A percentile compares a stretch with the other conserved stretches of the same genome.
These are phyloP conservation scores for Bilobella aurantiaca DNA, from an alignment of 1,140 invertebrate genomes.

Conservation along the genomic window DNA sequence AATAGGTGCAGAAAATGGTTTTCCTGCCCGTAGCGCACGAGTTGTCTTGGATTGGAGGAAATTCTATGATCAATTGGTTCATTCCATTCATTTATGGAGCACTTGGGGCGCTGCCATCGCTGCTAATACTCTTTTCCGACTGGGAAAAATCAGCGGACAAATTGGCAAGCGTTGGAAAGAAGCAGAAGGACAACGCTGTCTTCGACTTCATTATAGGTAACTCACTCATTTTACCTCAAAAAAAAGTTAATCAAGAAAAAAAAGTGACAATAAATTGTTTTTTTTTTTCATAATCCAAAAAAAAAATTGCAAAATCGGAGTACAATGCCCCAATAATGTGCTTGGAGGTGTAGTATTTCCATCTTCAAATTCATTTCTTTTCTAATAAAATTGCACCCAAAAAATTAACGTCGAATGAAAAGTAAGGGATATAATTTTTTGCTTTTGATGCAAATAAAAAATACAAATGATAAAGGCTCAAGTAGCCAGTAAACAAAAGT, in stretches of 20 bases:
- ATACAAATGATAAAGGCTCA: no score
- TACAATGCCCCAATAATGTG: no score
- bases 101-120: slow-evolving; percentile 28
- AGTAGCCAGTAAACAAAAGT: no score
- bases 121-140: slow-evolving; percentile 28
- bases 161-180: not conserved
- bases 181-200: slow-evolving; percentile 12
- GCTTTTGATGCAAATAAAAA: no score
- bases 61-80: slow-evolving; percentile 22
- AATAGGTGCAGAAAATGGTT: slow-evolving; percentile 1
- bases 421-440: no score
- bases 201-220: slow-evolving; percentile 34
- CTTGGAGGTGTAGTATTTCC: no score
- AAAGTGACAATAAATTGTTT: not conserved
- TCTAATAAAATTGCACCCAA: no score
- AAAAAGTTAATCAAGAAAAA: not conserved
- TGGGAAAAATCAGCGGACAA: slow-evolving; percentile 25
- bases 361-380: no score
- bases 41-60: not conserved
- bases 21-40: not conserved
- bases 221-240: not conserved
- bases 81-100: slow-evolving; percentile 32
- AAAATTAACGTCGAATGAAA: no score
- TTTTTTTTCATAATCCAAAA: not conserved
- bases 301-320: no score